These are phyloP conservation scores for Eremophila alpestris DNA, from an alignment of 2,797 vertebrate genomes.

Conservation along the genomic window DNA sequence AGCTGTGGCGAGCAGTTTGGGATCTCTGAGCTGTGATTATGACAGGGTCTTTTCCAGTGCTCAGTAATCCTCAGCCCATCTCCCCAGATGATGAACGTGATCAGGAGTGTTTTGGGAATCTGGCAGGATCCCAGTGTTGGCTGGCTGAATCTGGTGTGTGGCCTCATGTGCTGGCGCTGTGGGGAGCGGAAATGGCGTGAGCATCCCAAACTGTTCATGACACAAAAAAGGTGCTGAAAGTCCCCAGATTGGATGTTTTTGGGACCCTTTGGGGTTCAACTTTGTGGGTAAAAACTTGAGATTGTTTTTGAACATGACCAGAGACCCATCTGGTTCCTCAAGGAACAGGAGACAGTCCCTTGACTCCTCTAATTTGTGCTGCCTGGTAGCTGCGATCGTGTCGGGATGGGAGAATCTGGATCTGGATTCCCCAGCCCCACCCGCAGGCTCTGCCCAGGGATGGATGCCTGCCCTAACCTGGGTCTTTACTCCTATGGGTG, in stretches of 20 bases:
- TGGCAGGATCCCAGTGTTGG: not conserved
- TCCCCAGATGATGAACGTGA: not conserved
- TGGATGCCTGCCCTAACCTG: rapidly evolving
- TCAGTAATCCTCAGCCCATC: not conserved
- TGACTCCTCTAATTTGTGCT: not conserved
- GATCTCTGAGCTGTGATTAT: not conserved
- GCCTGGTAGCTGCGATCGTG: rapidly evolving
- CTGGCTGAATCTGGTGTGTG: not conserved
- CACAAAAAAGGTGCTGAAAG: not conserved
- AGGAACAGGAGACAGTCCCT: not conserved
- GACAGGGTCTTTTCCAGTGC: not conserved
- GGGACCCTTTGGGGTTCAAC: not conserved
- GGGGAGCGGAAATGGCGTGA: rapidly evolving
- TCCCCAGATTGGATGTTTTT: not conserved
- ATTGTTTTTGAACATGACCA: not conserved
- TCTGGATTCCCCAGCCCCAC: not conserved
- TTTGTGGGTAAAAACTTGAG: not conserved
- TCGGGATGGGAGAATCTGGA: not conserved
- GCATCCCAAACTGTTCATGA: not conserved
- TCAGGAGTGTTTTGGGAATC: not conserved
- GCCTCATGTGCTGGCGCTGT: rapidly evolving
- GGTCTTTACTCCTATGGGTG: not conserved
- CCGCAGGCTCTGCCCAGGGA: not conserved
- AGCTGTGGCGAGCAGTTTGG: not conserved
- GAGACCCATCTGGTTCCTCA: rapidly evolving